Base-by-base conservation (phyloP, 2,797 vertebrate species). In the Apogon hyalosoma region DNA sequence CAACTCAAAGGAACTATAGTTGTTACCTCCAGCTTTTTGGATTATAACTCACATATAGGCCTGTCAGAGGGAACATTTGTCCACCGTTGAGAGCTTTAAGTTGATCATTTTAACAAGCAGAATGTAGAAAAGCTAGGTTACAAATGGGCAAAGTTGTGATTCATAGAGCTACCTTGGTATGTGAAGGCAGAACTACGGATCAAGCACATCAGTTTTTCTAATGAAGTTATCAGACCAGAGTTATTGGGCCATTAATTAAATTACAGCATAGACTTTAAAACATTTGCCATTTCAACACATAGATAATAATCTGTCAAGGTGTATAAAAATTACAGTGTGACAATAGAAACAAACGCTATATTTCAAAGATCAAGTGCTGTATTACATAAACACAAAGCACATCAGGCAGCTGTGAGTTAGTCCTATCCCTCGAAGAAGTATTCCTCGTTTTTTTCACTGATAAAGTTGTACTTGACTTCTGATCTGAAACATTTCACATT, bases 181-280 rank as follows among this genome's bases (percentile, higher is more conserved):
- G 31, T 48, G n/a, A 33, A 18, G 28, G 19, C n/a, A 63, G 28
- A 68, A 53, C 52, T 45, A 14, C 36, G 36, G 18, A 46, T 54
- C 36, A 57, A 3, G 11, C 40, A 15, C 21, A 28, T 60, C 0
- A 24, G 55, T 54, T 56, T 33, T 52, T 48, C 9, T 24, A 72
- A 46, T 66, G 0, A 14, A 58, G 11, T 38, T 84, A 68, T 51
- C 42, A 58, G 59, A 12, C 5, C 58, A 11, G 7, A 2, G 7
- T 33, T 77, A 40, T 76, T 59, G 45, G 50, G 61, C 41, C 7
- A 52, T 15, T 19, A 42, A 16, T 33, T 69, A 65, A 77, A 73
- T 16, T 33, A 56, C 16, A 21, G 24, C 51, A 14, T 0, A 66
- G 8, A 47, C n/a, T 43, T 63, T 16, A 21, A 77, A 39, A 19